Conservation (phyloP, 2,888 invertebrate species). For the Drosophila neotestacea region DNA sequence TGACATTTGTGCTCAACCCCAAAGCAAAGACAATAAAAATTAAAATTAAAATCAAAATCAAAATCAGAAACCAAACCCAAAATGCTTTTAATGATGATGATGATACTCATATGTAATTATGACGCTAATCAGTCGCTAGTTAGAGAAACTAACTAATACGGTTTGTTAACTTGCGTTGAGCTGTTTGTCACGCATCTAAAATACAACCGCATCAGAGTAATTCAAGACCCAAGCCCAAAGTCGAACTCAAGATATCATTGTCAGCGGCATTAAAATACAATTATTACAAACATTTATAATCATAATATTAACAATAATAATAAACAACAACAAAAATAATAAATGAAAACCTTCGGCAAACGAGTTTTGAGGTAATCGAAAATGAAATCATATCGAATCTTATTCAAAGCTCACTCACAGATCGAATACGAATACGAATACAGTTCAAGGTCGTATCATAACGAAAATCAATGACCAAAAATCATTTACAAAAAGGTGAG, state of each 20-base stretch:
- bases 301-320: not conserved
- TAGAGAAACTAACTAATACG: not conserved
- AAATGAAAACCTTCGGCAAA: conserved; percentile 47
- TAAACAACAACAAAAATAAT: not conserved
- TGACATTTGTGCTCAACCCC: conserved; percentile 49
- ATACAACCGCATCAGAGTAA: conserved; percentile 47
- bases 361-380: conserved; percentile 39
- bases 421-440: conserved; percentile 32
- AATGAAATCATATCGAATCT: conserved; percentile 32
- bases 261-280: conserved; percentile 11
- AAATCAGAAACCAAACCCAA: conserved; percentile 15
- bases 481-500: no score
- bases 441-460: conserved; percentile 61
- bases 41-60: conserved; percentile 17
- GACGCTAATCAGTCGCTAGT: not conserved
- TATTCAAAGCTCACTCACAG: conserved; percentile 10
- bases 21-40: conserved; percentile 26
- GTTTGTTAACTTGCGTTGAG: not conserved
- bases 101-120: not conserved
- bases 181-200: not conserved
- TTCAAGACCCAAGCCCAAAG: conserved; percentile 40
- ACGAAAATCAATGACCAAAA: not conserved
- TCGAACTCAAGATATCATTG: conserved; percentile 25
- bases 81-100: not conserved
- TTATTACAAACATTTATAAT: conserved; percentile 8